A percentile compares a stretch with the other conserved stretches of the same genome.
Conservation (phyloP, 2,797 vertebrate species). For the Danio albolineatus region DNA sequence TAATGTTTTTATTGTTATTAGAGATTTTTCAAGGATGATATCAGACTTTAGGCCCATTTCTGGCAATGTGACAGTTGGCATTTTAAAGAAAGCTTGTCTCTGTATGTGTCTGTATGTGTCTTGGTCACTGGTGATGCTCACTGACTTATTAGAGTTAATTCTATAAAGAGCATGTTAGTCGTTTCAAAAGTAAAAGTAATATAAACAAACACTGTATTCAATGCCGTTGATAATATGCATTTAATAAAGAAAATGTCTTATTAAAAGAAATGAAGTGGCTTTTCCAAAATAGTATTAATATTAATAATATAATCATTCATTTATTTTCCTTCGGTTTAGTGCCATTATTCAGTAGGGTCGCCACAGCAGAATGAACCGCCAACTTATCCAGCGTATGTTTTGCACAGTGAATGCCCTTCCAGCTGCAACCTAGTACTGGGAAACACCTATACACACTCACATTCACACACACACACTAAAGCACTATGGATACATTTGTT, state of each 20-base stretch:
- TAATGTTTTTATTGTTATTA: conserved; percentile 32
- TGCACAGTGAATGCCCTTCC: too few species aligned
- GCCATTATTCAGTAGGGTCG: too few species aligned
- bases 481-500: too few species aligned
- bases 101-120: background rate
- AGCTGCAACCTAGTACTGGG: too few species aligned
- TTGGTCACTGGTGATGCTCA: background rate
- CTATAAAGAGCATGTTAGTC: background rate
- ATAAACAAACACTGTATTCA: background rate
- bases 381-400: too few species aligned
- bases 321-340: too few species aligned
- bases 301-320: too few species aligned
- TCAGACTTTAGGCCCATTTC: conserved; percentile 24
- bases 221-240: background rate
- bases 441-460: too few species aligned
- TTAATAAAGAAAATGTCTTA: background rate
- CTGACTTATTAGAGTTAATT: background rate
- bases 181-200: background rate
- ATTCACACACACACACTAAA: too few species aligned
- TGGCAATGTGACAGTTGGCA: conserved; percentile 6
- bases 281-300: background rate
- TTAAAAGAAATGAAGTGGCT: background rate
- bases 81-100: conserved; percentile 9
- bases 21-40: conserved; percentile 37
- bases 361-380: too few species aligned